These are phyloP conservation scores for Cyprinodon tularosa DNA, from an alignment of 2,113 vertebrate genomes.

Conservation along the genomic window DNA sequence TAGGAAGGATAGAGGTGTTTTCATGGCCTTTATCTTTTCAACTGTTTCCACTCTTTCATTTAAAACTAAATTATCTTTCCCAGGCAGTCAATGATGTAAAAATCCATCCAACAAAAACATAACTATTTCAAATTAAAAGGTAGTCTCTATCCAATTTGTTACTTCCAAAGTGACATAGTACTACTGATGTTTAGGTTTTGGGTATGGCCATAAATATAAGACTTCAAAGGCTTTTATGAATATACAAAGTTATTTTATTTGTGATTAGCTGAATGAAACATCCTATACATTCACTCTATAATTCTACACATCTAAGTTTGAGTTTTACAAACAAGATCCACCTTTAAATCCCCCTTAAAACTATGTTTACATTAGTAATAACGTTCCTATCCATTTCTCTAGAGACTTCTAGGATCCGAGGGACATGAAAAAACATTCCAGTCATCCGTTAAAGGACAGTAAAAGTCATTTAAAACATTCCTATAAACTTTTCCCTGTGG, in stretches of 20 bases:
- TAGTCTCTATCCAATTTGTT: background rate
- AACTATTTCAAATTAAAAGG: conserved; percentile 2
- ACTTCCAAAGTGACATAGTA: conserved; percentile 7
- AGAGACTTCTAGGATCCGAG: background rate
- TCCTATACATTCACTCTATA: background rate
- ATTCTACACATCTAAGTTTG: background rate
- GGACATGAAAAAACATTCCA: conserved; percentile 10
- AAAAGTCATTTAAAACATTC: conserved; percentile 23
- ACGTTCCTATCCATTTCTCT: conserved; percentile 21
- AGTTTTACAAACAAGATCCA: background rate
- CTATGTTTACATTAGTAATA: background rate
- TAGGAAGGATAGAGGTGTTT: conserved; percentile 7
- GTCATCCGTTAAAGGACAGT: conserved; percentile 32
- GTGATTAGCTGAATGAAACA: background rate
- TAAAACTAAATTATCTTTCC: background rate
- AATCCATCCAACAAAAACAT: background rate
- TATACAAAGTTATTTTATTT: background rate
- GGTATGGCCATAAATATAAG: conserved; percentile 47
- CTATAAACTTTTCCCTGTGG: background rate
- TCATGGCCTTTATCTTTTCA: conserved; percentile 2
- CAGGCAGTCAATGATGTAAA: too few species aligned
- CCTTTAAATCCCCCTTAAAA: background rate
- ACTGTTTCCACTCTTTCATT: conserved; percentile 22
- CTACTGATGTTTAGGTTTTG: conserved; percentile 29
- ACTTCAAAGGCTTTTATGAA: background rate